Evolutionary conservation across 2,888 invertebrate genomes (phyloP).

Genomic region (Calliphora vomitoria): DNA sequence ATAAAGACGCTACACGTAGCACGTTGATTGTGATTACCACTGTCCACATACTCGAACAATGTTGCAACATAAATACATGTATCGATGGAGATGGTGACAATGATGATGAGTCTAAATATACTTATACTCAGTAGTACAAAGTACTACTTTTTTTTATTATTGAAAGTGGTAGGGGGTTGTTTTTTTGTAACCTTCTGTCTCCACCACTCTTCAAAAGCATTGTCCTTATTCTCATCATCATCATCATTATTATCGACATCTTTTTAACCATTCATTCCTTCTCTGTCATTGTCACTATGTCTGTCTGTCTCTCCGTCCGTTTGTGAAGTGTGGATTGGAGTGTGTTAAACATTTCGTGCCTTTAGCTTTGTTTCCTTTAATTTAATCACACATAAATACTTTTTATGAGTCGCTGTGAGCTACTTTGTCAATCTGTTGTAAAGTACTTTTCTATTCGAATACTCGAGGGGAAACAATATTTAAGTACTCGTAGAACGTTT

Average conservation of each 20-base stretch:
- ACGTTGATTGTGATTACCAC: slow-evolving; percentile 76
- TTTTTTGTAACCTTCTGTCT: slow-evolving; percentile 60
- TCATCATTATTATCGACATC: slow-evolving; percentile 53
- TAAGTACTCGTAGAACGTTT: slow-evolving; percentile 25
- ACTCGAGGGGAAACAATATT: slow-evolving; percentile 55
- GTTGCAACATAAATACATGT: slow-evolving; percentile 23
- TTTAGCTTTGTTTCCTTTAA: slow-evolving; percentile 68
- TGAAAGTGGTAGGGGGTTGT: slow-evolving; percentile 39
- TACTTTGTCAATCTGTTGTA: slow-evolving; percentile 70
- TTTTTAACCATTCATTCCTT: slow-evolving; percentile 39
- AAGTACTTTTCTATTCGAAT: slow-evolving; percentile 55
- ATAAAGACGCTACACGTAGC: slow-evolving; percentile 80
- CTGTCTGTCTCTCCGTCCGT: neutral
- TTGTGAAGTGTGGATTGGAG: slow-evolving; percentile 31
- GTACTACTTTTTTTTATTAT: slow-evolving; percentile 3
- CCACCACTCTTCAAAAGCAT: slow-evolving; percentile 24
- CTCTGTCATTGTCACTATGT: slow-evolving; percentile 54
- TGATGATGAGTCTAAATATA: slow-evolving; percentile 56
- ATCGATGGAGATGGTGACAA: slow-evolving; percentile 36
- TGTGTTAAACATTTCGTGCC: slow-evolving; percentile 64
- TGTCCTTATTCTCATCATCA: slow-evolving; percentile 44
- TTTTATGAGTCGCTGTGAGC: slow-evolving; percentile 70
- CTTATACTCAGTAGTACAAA: slow-evolving; percentile 21
- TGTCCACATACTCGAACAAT: slow-evolving; percentile 73
- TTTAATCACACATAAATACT: slow-evolving; percentile 72